Conservation (phyloP, 2,797 vertebrate genomes). For the Melanotaenia boesemani region DNA sequence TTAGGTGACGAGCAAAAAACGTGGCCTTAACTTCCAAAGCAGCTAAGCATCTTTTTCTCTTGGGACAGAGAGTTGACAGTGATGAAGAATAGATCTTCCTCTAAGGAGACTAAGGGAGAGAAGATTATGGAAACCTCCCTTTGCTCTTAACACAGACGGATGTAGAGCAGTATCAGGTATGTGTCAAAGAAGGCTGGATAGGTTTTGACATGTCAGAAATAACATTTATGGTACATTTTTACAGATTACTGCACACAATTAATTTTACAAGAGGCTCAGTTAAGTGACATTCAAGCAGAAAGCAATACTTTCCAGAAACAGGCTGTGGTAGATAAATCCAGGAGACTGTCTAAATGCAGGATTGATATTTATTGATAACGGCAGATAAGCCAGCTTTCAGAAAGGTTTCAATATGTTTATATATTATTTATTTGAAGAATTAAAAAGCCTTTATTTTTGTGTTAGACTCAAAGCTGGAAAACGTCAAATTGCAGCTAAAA, state of each 20-base stretch:
- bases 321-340: conserved; percentile 39
- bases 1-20: conserved; percentile 70
- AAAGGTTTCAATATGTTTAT: not conserved
- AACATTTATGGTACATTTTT: conserved; percentile 71
- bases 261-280: conserved; percentile 58
- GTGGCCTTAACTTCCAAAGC: conserved; percentile 66
- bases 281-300: conserved; percentile 49
- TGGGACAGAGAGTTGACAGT: conserved; percentile 76
- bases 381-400: conserved; percentile 34
- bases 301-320: conserved; percentile 52
- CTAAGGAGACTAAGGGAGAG: conserved; percentile 76
- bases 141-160: conserved; percentile 77
- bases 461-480: too few species aligned
- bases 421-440: too few species aligned
- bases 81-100: conserved; percentile 81
- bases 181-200: conserved; percentile 70
- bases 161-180: conserved; percentile 77
- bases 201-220: conserved; percentile 63
- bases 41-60: conserved; percentile 75
- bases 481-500: too few species aligned
- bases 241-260: conserved; percentile 48
- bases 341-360: conserved; percentile 39
- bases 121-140: conserved; percentile 74
- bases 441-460: too few species aligned
- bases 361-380: conserved; percentile 41